Conservation (phyloP, 2,888 invertebrate genomes). For the Apoderus coryli region DNA sequence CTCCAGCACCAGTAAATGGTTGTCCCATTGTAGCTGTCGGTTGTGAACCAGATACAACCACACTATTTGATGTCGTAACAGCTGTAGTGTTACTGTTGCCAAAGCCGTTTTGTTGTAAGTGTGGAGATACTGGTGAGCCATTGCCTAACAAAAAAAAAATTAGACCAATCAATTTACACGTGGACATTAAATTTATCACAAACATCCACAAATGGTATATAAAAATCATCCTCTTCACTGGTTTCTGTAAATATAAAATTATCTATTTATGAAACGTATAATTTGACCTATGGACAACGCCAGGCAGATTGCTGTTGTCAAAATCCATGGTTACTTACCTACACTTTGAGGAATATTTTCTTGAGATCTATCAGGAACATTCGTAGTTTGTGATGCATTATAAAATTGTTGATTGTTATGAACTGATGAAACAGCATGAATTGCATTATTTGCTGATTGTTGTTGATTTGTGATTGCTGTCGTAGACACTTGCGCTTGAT, state of each 20-base stretch:
- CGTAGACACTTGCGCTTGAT: conserved; percentile 24
- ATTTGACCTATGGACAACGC: too few relatives aligned
- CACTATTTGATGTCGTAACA: conserved; percentile 18
- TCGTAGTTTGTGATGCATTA: conserved; percentile 20
- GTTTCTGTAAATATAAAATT: too few relatives aligned
- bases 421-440: conserved; percentile 22
- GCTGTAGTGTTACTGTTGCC: conserved; percentile 19
- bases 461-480: conserved; percentile 21
- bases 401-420: conserved; percentile 26
- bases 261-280: too few relatives aligned
- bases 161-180: too few relatives aligned
- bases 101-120: conserved; percentile 38
- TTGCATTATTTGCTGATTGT: conserved; percentile 18
- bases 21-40: conserved; percentile 24
- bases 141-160: too few relatives aligned
- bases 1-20: conserved; percentile 36
- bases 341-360: conserved; percentile 25
- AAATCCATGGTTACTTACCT: too few relatives aligned
- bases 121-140: conserved; percentile 37
- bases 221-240: too few relatives aligned
- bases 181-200: too few relatives aligned
- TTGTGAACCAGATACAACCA: conserved; percentile 21
- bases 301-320: too few relatives aligned
- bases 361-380: conserved; percentile 23
- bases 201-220: too few relatives aligned